Evolutionary conservation across 2,888 invertebrate species (phyloP).

Genomic region (Coenonympha glycerion): DNA sequence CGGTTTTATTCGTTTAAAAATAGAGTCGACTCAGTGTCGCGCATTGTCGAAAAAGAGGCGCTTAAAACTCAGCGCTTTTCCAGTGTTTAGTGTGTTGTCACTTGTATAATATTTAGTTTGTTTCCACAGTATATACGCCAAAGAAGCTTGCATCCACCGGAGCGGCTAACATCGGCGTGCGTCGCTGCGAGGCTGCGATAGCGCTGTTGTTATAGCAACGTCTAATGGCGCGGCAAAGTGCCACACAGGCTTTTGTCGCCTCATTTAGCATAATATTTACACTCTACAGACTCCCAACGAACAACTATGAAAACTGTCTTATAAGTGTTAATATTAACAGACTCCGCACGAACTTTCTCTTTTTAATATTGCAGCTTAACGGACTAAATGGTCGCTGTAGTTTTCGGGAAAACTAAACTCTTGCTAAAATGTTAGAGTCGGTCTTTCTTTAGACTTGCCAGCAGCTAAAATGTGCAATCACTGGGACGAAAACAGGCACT

Average conservation of each 20-base stretch:
- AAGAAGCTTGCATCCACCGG: conserved; percentile 3
- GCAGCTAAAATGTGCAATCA: too few species aligned
- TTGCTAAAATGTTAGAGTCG: too few species aligned
- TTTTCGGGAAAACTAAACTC: neutral
- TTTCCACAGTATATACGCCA: too few species aligned
- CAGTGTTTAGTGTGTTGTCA: too few species aligned
- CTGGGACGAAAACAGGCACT: too few species aligned
- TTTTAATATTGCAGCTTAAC: neutral
- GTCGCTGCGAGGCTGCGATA: conserved; percentile 8
- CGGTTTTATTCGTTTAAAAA: too few species aligned
- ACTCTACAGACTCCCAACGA: conserved; percentile 3
- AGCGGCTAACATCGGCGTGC: conserved; percentile 8
- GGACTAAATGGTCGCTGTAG: too few species aligned
- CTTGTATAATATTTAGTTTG: too few species aligned
- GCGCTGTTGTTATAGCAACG: conserved; percentile 11
- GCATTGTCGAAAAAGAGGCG: too few species aligned
- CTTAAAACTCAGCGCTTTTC: too few species aligned
- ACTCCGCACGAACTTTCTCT: neutral
- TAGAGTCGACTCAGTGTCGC: too few species aligned
- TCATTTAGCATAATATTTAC: conserved; percentile 16
- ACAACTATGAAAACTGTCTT: conserved; percentile 10
- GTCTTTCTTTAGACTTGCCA: too few species aligned
- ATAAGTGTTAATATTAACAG: conserved; percentile 1
- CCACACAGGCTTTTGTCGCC: conserved; percentile 11
- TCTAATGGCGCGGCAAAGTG: conserved; percentile 12